Conservation (phyloP, 2,113 vertebrate genomes). For the Gadus macrocephalus region DNA sequence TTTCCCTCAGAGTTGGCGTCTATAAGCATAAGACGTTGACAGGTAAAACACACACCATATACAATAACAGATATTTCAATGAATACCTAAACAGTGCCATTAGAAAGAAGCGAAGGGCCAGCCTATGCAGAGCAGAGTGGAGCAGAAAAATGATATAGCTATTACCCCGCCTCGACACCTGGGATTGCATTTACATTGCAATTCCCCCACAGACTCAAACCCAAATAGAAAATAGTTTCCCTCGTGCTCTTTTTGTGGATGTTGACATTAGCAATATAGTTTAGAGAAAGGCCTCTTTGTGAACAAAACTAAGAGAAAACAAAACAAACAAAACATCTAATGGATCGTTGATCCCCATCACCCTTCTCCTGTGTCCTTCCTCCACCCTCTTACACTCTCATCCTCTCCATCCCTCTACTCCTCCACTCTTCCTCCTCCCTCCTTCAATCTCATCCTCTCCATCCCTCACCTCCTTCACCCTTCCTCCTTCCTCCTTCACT, state of each 20-base stretch:
- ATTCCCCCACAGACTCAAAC: constrained; percentile 58
- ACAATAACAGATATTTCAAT: constrained; percentile 69
- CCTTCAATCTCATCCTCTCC: constrained; percentile 7
- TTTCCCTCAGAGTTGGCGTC: constrained; percentile 35
- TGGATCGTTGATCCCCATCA: not conserved
- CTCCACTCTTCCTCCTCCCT: constrained; percentile 16
- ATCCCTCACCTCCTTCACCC: constrained; percentile 20
- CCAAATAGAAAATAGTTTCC: not conserved
- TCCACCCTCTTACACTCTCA: not conserved
- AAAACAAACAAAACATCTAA: constrained; percentile 17
- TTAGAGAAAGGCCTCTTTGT: constrained; percentile 6
- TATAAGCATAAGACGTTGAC: constrained; percentile 44
- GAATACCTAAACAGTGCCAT: constrained; percentile 70
- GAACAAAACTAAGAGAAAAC: constrained; percentile 37
- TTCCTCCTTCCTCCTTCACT: not conserved
- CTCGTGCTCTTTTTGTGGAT: constrained; percentile 8
- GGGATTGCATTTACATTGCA: constrained; percentile 69
- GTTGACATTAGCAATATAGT: constrained; percentile 31
- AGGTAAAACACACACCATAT: constrained; percentile 65
- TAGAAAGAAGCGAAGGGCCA: constrained; percentile 54
- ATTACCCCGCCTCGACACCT: constrained; percentile 62
- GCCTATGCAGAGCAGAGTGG: constrained; percentile 63
- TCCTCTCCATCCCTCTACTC: constrained; percentile 11
- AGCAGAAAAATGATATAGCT: constrained; percentile 68
- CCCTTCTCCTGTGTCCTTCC: constrained; percentile 34